These are phyloP conservation scores for Diarsia rubi DNA, from an alignment of 2,888 invertebrate genomes.

Conservation along the genomic window DNA sequence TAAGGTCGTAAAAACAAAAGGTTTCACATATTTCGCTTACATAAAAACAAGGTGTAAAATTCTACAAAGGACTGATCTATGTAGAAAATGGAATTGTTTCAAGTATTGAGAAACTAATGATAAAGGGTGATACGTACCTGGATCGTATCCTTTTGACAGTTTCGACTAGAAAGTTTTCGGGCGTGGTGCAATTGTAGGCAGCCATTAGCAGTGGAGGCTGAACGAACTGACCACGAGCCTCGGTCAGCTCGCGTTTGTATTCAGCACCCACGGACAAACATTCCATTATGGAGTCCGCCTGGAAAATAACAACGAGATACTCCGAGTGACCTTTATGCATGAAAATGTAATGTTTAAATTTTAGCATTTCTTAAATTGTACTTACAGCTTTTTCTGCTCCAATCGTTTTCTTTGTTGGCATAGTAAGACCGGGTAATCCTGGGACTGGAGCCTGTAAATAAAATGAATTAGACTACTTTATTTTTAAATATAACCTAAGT, in stretches of 20 bases:
- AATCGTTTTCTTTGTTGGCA: conserved; percentile 97
- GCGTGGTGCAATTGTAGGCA: conserved; percentile 93
- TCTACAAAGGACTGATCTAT: not conserved
- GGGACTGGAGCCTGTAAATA: conserved; percentile 91
- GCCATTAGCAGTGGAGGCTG: conserved; percentile 95
- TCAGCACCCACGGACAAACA: conserved; percentile 95
- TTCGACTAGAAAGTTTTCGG: conserved; percentile 95
- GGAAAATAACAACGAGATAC: not conserved
- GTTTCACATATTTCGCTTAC: no score
- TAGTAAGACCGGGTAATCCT: conserved; percentile 93
- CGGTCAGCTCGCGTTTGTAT: conserved; percentile 91
- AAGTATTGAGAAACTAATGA: not conserved
- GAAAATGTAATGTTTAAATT: not conserved
- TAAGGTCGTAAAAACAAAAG: no score
- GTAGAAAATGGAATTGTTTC: not conserved
- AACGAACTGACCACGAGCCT: conserved; percentile 87
- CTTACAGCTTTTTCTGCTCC: conserved; percentile 96
- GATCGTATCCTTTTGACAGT: conserved; percentile 95
- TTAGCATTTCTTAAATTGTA: conserved; percentile 55
- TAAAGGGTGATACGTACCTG: conserved; percentile 89
- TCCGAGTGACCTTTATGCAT: not conserved
- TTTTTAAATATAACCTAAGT: not conserved
- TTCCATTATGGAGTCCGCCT: conserved; percentile 97
- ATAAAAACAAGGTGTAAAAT: not conserved
- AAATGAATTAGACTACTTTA: not conserved